Evolutionary conservation across 2,113 vertebrate genomes (phyloP).

Genomic region (Corythaeola cristata): DNA sequence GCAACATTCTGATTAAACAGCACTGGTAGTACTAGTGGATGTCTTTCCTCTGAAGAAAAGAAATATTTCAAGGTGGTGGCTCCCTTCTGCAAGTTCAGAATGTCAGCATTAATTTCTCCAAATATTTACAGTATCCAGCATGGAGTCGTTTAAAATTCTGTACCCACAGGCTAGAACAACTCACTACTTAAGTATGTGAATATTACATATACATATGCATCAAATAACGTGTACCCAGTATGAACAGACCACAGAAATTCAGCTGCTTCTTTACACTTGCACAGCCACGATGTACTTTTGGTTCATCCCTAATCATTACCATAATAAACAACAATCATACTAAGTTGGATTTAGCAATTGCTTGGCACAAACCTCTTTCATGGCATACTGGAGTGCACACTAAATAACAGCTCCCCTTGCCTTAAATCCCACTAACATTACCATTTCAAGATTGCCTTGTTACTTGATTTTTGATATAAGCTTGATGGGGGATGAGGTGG

Average conservation of each 20-base stretch:
- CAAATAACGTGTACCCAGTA: neutral
- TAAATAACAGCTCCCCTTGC: neutral
- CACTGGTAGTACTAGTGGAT: neutral
- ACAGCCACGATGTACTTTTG: neutral
- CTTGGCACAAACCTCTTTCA: neutral
- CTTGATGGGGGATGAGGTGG: neutral
- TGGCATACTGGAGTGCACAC: neutral
- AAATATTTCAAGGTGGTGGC: neutral
- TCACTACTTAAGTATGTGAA: neutral
- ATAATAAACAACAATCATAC: neutral
- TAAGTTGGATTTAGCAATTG: neutral
- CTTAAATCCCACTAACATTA: neutral
- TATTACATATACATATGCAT: neutral
- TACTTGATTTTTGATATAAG: neutral
- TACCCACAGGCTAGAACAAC: neutral
- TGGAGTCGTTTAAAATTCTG: neutral
- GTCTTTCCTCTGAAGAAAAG: neutral
- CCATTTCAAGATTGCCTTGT: neutral
- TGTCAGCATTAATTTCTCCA: neutral
- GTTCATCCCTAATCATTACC: neutral
- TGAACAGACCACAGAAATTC: neutral
- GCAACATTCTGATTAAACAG: neutral
- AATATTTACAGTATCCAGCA: neutral
- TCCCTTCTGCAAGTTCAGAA: neutral
- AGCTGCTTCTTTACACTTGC: neutral